These are phyloP conservation scores for Mirounga angustirostris DNA, from an alignment of 2,113 vertebrate genomes.

Conservation along the genomic window DNA sequence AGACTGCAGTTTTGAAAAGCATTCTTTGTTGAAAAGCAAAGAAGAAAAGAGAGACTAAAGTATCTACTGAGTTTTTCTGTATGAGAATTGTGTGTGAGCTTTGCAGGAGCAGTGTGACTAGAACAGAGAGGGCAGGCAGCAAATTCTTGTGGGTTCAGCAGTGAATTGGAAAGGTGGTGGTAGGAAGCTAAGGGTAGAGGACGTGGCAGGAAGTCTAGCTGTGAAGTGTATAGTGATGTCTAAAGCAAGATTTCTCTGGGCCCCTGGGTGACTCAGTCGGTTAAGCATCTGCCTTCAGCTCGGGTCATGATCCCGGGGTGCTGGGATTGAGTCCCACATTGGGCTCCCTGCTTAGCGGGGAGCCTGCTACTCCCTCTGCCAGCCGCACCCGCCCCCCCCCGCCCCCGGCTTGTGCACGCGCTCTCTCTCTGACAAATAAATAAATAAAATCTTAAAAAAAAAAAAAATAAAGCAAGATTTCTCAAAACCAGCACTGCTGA, in stretches of 20 bases:
- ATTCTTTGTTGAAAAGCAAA: neutral
- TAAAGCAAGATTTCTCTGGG: neutral
- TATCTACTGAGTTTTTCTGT: neutral
- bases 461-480: neutral
- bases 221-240: neutral
- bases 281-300: too few species aligned
- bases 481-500: neutral
- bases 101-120: neutral
- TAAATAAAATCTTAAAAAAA: too few species aligned
- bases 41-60: neutral
- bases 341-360: too few species aligned
- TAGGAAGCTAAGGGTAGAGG: neutral
- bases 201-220: neutral
- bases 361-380: too few species aligned
- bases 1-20: neutral
- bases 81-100: neutral
- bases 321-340: too few species aligned
- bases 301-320: too few species aligned
- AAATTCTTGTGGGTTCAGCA: neutral
- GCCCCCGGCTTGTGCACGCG: too few species aligned
- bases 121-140: neutral
- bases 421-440: too few species aligned
- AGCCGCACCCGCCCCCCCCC: too few species aligned
- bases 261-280: too few species aligned
- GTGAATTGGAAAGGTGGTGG: neutral